Percentiles rank a stretch among this genome's conserved stretches.
These are phyloP conservation scores for Brachionus rotundiformis DNA, from an alignment of 1,140 invertebrate species.

Conservation along the genomic window DNA sequence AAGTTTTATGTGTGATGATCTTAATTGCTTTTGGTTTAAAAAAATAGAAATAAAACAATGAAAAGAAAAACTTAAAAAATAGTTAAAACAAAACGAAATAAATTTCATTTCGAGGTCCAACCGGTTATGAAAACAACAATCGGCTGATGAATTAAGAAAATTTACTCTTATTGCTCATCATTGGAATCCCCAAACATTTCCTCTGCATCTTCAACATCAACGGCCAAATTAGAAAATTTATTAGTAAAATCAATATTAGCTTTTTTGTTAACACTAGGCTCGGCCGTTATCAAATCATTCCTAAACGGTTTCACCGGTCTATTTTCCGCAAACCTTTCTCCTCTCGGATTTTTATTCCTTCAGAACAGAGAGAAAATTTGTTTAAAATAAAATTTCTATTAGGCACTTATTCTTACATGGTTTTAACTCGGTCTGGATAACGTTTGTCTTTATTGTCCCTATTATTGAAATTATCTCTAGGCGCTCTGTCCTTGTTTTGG, in stretches of 20 bases:
- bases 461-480: not conserved
- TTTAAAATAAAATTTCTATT: not conserved
- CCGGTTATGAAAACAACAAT: conserved; percentile 24
- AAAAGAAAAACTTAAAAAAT: conserved; percentile 24
- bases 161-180: conserved; percentile 3
- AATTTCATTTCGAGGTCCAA: conserved; percentile 12
- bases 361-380: not conserved
- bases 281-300: not conserved
- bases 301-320: not conserved
- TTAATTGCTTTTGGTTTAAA: conserved; percentile 21
- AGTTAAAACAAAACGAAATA: conserved; percentile 32
- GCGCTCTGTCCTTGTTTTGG: not conserved
- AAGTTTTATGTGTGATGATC: not conserved
- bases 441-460: conserved; percentile 44
- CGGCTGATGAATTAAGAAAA: not conserved
- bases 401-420: not conserved
- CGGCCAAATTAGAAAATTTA: conserved; percentile 8
- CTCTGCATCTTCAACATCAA: conserved; percentile 20
- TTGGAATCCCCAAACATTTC: not conserved
- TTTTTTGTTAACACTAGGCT: not conserved
- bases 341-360: conserved; percentile 31
- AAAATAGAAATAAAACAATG: conserved; percentile 22
- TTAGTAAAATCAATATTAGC: not conserved
- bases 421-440: not conserved
- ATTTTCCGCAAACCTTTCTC: not conserved